Evolutionary conservation across 37 sponge, comb jelly and placozoan genomes (phyloP), one percentile per base, ranked within the genome.

Genomic region (Haliclona indistincta): DNA sequence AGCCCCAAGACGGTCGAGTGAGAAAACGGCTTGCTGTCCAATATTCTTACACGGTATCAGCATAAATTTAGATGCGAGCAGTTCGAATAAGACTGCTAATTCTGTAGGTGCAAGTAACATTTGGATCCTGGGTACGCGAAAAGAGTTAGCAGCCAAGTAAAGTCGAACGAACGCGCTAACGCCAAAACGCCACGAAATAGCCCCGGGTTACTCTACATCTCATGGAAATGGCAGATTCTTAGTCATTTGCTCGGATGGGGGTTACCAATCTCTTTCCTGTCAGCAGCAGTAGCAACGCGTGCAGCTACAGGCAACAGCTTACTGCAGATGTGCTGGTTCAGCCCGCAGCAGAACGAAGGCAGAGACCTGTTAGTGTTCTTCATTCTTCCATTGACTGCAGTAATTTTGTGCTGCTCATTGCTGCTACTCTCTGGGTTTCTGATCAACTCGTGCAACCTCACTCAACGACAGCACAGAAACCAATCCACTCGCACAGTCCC

Each of bases 181-280:
- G n/a, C n/a, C n/a, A n/a, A n/a, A n/a, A n/a, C n/a, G n/a, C n/a
- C n/a, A n/a, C n/a, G n/a, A n/a, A n/a, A n/a, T n/a, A n/a, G n/a
- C n/a, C n/a, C n/a, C n/a, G n/a, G n/a, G n/a, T n/a, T n/a, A n/a
- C n/a, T n/a, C n/a, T n/a, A n/a, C n/a, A 58, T 74, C 20, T 25
- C n/a, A 35, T 34, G 2, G 30, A 74, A 38, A 30, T 54, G 66
- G 49, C 20, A 54, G 3, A 17, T 47, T 1, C 22, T 73, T 2
- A 43, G 42, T 55, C 90, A 89, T 64, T 2, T 84, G 13, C 23
- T 68, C 3, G 75, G 63, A 11, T 89, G 90, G 90, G 64, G 68
- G 26, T 8, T 80, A 3, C 84, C 90, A 23, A 4, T 80, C 15
- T 8, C 71, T 4, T 70, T 89, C 23, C 51, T 79, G 0, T 7